Percentiles rank a stretch among this genome's conserved stretches.
These are phyloP conservation scores for Saguinus imperator DNA, from an alignment of 2,113 vertebrate species.

Conservation along the genomic window DNA sequence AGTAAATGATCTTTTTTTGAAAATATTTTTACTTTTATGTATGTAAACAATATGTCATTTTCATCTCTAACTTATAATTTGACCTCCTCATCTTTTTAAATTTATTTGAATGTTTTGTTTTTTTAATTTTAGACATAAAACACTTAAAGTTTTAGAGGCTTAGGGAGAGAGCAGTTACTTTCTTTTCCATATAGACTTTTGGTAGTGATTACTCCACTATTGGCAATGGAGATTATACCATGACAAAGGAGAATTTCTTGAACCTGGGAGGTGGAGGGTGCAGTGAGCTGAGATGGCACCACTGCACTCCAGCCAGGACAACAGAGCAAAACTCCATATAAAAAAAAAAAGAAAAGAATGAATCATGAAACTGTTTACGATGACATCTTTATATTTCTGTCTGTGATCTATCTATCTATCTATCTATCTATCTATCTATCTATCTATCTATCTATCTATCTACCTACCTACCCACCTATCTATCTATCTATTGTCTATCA, in stretches of 20 bases:
- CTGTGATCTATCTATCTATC: too few species aligned
- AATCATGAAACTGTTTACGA: neutral
- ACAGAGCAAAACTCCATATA: too few species aligned
- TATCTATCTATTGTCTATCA: neutral
- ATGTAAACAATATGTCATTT: neutral
- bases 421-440: too few species aligned
- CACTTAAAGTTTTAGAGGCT: neutral
- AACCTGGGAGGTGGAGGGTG: too few species aligned
- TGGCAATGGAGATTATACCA: neutral
- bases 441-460: too few species aligned
- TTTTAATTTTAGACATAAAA: neutral
- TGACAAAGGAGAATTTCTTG: neutral
- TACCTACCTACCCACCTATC: too few species aligned
- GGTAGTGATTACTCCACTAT: neutral
- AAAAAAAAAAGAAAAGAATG: neutral
- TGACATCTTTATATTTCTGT: neutral
- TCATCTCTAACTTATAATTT: neutral
- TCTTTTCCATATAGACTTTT: neutral
- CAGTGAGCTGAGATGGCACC: too few species aligned
- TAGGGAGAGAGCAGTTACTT: neutral
- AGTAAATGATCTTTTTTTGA: neutral
- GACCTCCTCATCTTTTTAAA: neutral
- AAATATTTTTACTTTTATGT: neutral
- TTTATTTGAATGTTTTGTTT: neutral
- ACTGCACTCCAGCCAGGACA: too few species aligned